A percentile compares a stretch with the other conserved stretches of the same genome.
These are phyloP conservation scores for Varecia variegata DNA, from an alignment of 2,797 vertebrate species.

Conservation along the genomic window DNA sequence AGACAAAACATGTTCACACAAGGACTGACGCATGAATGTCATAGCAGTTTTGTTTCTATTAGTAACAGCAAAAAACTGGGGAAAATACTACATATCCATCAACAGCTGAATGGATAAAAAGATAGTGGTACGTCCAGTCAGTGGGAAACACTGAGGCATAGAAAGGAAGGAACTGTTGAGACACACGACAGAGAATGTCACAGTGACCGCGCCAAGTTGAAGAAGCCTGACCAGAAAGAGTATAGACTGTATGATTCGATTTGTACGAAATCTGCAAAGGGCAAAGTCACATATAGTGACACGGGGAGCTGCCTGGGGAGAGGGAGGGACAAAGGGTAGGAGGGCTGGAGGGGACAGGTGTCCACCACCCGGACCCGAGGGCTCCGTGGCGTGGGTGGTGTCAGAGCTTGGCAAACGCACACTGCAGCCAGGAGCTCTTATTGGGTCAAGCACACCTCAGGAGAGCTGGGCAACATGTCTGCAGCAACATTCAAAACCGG, in stretches of 20 bases:
- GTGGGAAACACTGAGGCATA: neutral
- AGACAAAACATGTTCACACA: neutral
- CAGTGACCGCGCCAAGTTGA: neutral
- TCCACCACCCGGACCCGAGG: too few relatives aligned
- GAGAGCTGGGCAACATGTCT: neutral
- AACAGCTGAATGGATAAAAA: neutral
- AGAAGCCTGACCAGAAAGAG: neutral
- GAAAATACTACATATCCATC: neutral
- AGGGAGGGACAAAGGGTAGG: neutral
- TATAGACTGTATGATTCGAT: too few relatives aligned
- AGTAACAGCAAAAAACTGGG: neutral
- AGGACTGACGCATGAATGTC: neutral
- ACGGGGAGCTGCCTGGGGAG: neutral
- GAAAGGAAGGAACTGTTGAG: neutral
- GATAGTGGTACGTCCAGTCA: accelerated
- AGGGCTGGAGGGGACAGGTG: too few relatives aligned
- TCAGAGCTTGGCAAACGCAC: accelerated
- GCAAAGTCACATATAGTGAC: neutral
- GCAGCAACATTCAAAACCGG: neutral
- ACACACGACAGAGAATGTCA: too few relatives aligned
- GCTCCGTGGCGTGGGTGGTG: neutral
- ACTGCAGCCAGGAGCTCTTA: neutral
- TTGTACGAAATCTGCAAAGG: neutral
- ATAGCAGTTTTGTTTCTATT: neutral
- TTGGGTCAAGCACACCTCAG: neutral